Percentiles rank a stretch among this genome's conserved stretches.
Conservation (phyloP, 2,888 invertebrate genomes). For the Liposcelis brunnea region DNA sequence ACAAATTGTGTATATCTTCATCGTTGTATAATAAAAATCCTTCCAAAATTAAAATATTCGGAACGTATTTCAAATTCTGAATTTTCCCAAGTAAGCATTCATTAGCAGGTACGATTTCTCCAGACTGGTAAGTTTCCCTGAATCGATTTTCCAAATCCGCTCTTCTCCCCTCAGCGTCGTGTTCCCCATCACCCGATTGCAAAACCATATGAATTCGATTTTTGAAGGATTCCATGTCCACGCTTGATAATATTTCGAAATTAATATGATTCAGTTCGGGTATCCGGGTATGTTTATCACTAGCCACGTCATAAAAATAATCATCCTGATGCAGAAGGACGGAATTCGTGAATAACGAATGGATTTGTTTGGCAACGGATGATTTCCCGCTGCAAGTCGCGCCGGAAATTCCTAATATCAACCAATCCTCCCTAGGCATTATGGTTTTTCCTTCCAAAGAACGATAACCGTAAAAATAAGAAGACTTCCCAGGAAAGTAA, state of each 20-base stretch:
- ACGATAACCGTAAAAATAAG: slow-evolving; percentile 37
- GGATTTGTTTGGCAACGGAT: slow-evolving; percentile 41
- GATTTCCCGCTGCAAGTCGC: slow-evolving; percentile 73
- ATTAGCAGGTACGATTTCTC: no score
- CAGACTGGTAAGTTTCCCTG: neutral
- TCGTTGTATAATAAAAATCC: slow-evolving; percentile 60
- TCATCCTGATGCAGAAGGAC: slow-evolving; percentile 49
- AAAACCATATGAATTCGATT: neutral
- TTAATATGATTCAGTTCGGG: slow-evolving; percentile 49
- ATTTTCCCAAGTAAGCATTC: no score
- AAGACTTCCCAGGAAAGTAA: slow-evolving; percentile 44
- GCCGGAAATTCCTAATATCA: slow-evolving; percentile 53
- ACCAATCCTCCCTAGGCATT: slow-evolving; percentile 30
- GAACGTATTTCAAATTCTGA: neutral
- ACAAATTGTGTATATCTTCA: slow-evolving; percentile 43
- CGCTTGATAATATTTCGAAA: slow-evolving; percentile 49
- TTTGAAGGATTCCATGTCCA: slow-evolving; percentile 42
- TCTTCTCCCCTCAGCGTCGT: neutral
- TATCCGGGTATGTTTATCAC: slow-evolving; percentile 42
- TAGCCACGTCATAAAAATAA: slow-evolving; percentile 49
- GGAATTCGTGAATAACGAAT: slow-evolving; percentile 25
- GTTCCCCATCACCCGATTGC: neutral
- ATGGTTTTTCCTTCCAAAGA: slow-evolving; percentile 1
- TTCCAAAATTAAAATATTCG: slow-evolving; percentile 43
- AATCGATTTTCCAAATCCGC: neutral